Conservation (phyloP, 1,140 invertebrate species). For the Scaptomyza pallida region DNA sequence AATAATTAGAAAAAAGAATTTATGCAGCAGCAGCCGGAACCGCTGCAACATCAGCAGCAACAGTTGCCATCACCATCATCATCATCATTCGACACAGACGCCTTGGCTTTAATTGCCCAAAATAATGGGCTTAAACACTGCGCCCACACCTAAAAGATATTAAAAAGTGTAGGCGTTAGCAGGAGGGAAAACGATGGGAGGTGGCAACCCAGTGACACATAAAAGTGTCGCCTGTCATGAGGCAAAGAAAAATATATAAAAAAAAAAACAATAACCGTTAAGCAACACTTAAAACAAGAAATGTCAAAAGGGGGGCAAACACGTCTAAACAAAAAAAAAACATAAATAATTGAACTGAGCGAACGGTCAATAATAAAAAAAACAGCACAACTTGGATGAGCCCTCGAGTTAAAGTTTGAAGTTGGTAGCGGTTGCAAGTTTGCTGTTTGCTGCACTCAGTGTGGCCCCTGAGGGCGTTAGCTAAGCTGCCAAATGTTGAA, state of each 20-base stretch:
- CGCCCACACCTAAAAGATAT: constrained; percentile 24
- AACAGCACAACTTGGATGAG: constrained; percentile 15
- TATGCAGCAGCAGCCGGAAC: constrained; percentile 36
- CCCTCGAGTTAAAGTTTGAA: constrained; percentile 38
- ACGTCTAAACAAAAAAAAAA: constrained; percentile 10
- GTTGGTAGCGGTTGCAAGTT: neutral
- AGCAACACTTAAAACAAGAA: constrained; percentile 1
- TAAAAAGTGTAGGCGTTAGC: neutral
- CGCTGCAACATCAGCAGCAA: constrained; percentile 1
- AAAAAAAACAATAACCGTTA: constrained; percentile 49
- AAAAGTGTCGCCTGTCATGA: constrained; percentile 76
- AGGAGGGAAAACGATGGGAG: constrained; percentile 3
- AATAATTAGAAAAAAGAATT: constrained; percentile 76
- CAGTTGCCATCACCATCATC: neutral
- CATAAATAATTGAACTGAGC: constrained; percentile 62
- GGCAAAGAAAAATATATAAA: constrained; percentile 33
- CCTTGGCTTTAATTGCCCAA: constrained; percentile 58
- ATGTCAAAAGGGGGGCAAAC: neutral
- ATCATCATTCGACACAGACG: constrained; percentile 10
- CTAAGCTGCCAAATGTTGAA: constrained; percentile 44
- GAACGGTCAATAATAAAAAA: constrained; percentile 56
- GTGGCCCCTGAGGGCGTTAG: constrained; percentile 43
- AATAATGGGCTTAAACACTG: constrained; percentile 40
- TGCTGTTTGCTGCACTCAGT: constrained; percentile 3
- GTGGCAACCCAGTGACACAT: constrained; percentile 77